These are phyloP conservation scores for Atopsyche davidsoni DNA, from an alignment of 1,140 invertebrate species.

Conservation along the genomic window DNA sequence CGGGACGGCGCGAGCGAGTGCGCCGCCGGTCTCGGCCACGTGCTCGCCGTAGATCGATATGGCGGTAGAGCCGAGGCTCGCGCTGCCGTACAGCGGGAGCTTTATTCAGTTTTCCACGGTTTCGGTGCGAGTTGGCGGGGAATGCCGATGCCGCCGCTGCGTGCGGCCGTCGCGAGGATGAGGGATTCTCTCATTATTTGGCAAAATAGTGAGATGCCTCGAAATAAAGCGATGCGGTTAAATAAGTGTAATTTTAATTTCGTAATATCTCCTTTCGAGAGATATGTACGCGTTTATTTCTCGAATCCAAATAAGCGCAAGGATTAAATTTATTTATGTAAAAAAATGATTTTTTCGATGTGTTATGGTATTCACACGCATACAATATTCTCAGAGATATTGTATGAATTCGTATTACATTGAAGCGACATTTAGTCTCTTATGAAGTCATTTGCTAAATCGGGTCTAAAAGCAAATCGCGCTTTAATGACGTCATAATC, in stretches of 20 bases:
- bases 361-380: conserved; percentile 17
- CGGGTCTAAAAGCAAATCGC: too few relatives aligned
- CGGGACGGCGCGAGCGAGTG: not conserved
- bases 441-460: too few relatives aligned
- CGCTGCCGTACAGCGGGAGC: conserved; percentile 5
- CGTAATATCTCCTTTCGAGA: not conserved
- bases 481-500: too few relatives aligned
- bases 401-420: too few relatives aligned
- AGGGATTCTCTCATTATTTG: conserved; percentile 1
- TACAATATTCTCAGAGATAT: too few relatives aligned
- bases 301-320: not conserved
- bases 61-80: conserved; percentile 20
- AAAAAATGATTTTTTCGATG: conserved; percentile 19
- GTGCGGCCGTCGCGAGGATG: not conserved
- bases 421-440: too few relatives aligned
- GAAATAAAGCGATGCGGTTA: not conserved
- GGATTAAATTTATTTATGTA: not conserved
- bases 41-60: conserved; percentile 27
- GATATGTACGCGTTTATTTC: not conserved
- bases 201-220: not conserved
- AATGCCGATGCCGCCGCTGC: not conserved
- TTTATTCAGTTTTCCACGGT: conserved; percentile 9
- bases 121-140: not conserved
- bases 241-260: too few relatives aligned
- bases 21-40: conserved; percentile 11